Conservation (phyloP, 1,140 invertebrate species). For the Laodelphax striatellus region DNA sequence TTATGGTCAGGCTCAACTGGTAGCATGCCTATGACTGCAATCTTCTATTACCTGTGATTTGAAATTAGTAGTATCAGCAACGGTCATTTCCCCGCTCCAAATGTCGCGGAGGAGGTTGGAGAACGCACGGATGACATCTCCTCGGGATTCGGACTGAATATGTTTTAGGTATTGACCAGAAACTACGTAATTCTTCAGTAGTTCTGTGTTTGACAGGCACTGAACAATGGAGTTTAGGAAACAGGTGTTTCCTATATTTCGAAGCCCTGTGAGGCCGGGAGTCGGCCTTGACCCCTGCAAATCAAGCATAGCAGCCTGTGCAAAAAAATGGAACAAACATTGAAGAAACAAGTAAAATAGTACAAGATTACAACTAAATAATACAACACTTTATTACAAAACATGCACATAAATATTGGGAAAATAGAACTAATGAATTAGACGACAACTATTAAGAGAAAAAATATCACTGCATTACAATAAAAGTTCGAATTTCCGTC, state of each 20-base stretch:
- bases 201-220: conserved; percentile 79
- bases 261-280: conserved; percentile 66
- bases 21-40: no score
- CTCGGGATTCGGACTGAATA: conserved; percentile 73
- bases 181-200: conserved; percentile 63
- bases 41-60: conserved; percentile 55
- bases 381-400: no score
- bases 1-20: no score
- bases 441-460: no score
- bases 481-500: no score
- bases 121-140: conserved; percentile 69
- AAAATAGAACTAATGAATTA: no score
- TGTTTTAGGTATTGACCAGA: conserved; percentile 52
- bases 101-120: conserved; percentile 75
- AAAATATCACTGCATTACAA: no score
- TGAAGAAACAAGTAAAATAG: no score
- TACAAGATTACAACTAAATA: no score
- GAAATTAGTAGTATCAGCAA: conserved; percentile 64
- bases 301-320: no score
- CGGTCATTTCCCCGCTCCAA: conserved; percentile 58
- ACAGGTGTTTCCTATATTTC: conserved; percentile 91
- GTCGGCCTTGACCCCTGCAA: neutral
- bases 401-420: no score
- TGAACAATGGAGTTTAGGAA: conserved; percentile 97
- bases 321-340: no score